phyloP scores from a whole-genome alignment of 2,888 invertebrate species.

The Tridacna gigas region DNA sequence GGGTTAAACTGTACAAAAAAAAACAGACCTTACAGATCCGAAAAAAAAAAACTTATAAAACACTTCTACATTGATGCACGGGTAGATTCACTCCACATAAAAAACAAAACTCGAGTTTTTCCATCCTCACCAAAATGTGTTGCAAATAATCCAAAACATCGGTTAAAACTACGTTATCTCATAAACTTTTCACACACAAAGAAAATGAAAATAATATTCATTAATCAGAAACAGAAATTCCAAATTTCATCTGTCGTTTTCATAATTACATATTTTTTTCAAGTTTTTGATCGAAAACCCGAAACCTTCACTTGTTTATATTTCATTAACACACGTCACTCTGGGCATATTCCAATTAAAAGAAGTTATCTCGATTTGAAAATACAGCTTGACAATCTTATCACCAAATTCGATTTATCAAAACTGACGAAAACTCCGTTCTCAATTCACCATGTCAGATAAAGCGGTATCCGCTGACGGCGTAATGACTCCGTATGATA shows the following conservation, averaged over 20 bases:
- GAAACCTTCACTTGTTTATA: conserved; percentile 21
- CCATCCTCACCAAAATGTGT: no score
- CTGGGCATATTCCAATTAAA: conserved; percentile 22
- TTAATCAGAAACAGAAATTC: conserved; percentile 8
- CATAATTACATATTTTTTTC: background rate
- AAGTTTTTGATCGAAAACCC: background rate
- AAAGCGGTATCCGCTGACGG: conserved; percentile 28
- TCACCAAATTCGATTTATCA: conserved; percentile 37
- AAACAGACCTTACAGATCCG: no score
- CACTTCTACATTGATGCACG: no score
- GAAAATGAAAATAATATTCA: no score
- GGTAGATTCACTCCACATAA: no score
- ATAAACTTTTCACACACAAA: background rate
- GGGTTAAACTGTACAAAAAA: no score
- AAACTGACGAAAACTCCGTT: conserved; percentile 14
- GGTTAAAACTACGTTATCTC: background rate
- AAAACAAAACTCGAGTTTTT: no score
- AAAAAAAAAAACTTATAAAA: no score
- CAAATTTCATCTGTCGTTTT: background rate
- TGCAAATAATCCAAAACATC: no score
- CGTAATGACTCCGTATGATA: conserved; percentile 24
- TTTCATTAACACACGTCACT: conserved; percentile 27
- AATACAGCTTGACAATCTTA: conserved; percentile 51
- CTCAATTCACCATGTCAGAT: conserved; percentile 18
- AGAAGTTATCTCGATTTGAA: conserved; percentile 52